phyloP scores from a whole-genome alignment of 2,113 vertebrate species.

The Eptesicus fuscus region DNA sequence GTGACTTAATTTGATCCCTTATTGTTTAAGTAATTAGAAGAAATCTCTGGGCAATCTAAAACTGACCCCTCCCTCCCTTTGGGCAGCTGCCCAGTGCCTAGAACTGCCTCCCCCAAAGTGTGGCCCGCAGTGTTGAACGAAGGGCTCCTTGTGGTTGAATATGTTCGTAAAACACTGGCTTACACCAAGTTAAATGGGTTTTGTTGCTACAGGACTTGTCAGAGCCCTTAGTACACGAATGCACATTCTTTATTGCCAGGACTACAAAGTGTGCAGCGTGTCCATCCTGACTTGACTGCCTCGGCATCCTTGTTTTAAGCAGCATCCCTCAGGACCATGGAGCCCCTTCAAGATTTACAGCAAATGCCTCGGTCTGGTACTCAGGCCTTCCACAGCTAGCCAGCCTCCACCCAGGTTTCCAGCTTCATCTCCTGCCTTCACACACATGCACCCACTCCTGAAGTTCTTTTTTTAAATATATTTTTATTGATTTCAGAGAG shows the following conservation, averaged over 20 bases:
- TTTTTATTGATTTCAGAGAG: no score
- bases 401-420: neutral
- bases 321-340: neutral
- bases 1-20: neutral
- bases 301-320: neutral
- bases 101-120: neutral
- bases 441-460: no score
- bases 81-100: neutral
- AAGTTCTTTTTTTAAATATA: no score
- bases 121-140: no score
- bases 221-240: neutral
- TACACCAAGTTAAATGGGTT: neutral
- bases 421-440: no score
- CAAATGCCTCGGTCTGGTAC: neutral
- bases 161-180: neutral
- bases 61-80: neutral
- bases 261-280: rapidly evolving
- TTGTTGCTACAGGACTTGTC: neutral
- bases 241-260: rapidly evolving
- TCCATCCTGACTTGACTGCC: neutral
- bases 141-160: neutral
- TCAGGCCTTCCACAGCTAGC: neutral
- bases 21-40: slow-evolving; percentile 24
- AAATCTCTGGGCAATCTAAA: neutral
- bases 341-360: neutral